Conservation (phyloP, 1,140 invertebrate genomes). For the Drosophila pallidifrons region DNA sequence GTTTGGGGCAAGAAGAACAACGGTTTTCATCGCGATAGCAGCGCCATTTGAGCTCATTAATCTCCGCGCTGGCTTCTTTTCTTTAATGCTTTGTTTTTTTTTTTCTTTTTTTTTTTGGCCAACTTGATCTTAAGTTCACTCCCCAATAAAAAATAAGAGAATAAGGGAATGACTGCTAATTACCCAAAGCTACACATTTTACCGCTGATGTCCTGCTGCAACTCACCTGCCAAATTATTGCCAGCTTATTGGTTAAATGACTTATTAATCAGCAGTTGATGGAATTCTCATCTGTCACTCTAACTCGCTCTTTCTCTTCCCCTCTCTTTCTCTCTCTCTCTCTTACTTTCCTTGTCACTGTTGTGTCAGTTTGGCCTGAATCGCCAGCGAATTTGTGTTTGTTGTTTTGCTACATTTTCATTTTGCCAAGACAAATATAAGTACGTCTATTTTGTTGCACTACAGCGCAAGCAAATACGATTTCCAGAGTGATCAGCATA, state of each 20-base stretch:
- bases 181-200: not conserved
- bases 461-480: constrained; percentile 6
- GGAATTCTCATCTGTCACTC: not conserved
- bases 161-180: constrained; percentile 25
- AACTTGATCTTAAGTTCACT: constrained; percentile 37
- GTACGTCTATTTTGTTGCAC: constrained; percentile 42
- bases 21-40: constrained; percentile 66
- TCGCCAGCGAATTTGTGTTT: constrained; percentile 26
- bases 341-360: not conserved
- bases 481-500: not conserved
- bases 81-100: too few relatives aligned
- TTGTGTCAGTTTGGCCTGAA: constrained; percentile 32
- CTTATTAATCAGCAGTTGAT: constrained; percentile 4
- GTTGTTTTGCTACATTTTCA: constrained; percentile 10
- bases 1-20: constrained; percentile 12
- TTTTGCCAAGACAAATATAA: constrained; percentile 51
- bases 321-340: not conserved
- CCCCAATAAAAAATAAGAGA: not conserved
- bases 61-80: constrained; percentile 18
- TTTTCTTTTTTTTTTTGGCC: not conserved
- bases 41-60: constrained; percentile 54
- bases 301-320: not conserved
- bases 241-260: not conserved
- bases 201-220: not conserved
- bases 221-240: constrained; percentile 7